phyloP scores from a whole-genome alignment of 2,113 vertebrate species.

The Smithornis capensis region DNA sequence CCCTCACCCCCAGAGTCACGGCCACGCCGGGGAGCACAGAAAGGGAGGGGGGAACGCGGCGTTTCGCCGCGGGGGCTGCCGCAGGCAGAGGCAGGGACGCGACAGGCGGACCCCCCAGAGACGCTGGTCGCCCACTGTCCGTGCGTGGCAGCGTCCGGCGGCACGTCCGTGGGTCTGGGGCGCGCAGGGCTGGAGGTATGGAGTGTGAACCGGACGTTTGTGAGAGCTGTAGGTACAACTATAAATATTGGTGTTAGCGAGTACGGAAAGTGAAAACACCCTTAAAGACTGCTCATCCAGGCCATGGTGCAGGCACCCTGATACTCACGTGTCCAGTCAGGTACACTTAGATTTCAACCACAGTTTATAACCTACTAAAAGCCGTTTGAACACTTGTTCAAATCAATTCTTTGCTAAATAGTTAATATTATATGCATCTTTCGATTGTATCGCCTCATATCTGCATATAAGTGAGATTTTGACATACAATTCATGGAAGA shows the following conservation, averaged over 20 bases:
- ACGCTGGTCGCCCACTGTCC: fast-evolving
- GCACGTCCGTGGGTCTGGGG: neutral
- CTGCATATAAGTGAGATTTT: neutral
- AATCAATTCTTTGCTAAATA: neutral
- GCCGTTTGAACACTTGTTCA: neutral
- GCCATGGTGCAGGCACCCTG: neutral
- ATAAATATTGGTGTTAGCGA: fast-evolving
- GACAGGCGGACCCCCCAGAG: too few species aligned
- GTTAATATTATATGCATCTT: neutral
- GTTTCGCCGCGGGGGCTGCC: neutral
- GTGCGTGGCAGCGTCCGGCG: neutral
- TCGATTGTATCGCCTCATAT: neutral
- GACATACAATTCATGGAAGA: neutral
- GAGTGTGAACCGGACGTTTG: neutral
- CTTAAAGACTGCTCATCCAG: neutral
- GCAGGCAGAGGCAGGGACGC: neutral
- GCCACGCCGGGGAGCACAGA: neutral
- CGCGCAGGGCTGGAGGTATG: neutral
- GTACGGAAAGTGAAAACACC: fast-evolving
- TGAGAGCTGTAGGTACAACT: neutral
- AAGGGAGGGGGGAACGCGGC: neutral
- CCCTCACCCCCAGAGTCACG: neutral
- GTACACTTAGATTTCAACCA: neutral
- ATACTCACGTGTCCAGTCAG: fast-evolving
- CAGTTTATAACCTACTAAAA: neutral